phyloP scores from a whole-genome alignment of 2,888 invertebrate species.

The Parnassius apollo region DNA sequence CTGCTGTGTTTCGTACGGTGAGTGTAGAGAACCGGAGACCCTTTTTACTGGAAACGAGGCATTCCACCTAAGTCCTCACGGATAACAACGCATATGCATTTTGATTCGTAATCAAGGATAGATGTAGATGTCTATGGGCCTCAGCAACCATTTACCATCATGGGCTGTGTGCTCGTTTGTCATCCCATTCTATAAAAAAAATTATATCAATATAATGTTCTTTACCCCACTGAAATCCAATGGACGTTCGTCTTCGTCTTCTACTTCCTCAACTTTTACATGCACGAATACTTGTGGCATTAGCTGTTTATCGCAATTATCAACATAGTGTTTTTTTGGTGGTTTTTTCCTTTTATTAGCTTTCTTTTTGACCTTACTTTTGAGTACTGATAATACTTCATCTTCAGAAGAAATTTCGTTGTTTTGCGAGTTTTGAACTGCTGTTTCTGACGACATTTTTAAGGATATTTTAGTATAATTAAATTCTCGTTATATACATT shows the following conservation, averaged over 20 bases:
- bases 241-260: slow-evolving; percentile 1
- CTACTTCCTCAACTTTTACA: slow-evolving; percentile 19
- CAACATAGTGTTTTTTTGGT: slow-evolving; percentile 18
- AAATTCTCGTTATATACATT: slow-evolving; percentile 10
- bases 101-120: too few relatives aligned
- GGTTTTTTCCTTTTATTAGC: slow-evolving; percentile 21
- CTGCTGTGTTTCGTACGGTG: too few relatives aligned
- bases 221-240: slow-evolving; percentile 25
- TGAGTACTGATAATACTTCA: slow-evolving; percentile 23
- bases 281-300: slow-evolving; percentile 17
- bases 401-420: slow-evolving; percentile 21
- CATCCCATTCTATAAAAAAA: too few relatives aligned
- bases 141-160: too few relatives aligned
- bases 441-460: slow-evolving; percentile 16
- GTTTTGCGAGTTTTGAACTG: slow-evolving; percentile 12
- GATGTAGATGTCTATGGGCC: too few relatives aligned
- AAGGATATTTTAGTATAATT: background rate
- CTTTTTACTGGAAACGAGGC: too few relatives aligned
- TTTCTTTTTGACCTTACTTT: slow-evolving; percentile 22
- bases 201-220: too few relatives aligned
- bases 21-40: too few relatives aligned
- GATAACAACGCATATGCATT: too few relatives aligned
- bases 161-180: too few relatives aligned
- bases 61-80: too few relatives aligned
- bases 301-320: slow-evolving; percentile 6